A percentile compares a stretch with the other conserved stretches of the same genome.
Evolutionary conservation across 2,888 invertebrate genomes (phyloP).

Genomic region (Apoderus coryli): DNA sequence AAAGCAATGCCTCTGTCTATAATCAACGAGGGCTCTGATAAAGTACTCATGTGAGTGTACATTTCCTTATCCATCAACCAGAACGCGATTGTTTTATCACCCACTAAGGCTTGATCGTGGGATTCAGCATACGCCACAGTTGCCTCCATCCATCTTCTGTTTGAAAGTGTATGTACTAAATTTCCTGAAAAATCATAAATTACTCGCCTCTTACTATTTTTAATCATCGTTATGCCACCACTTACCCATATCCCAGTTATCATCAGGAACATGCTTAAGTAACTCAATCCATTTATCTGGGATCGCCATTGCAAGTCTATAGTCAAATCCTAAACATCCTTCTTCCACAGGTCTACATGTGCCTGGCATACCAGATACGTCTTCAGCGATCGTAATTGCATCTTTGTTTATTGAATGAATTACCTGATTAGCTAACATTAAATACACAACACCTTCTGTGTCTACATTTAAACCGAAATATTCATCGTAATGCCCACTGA

Average conservation of each 20-base stretch:
- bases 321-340: constrained; percentile 82
- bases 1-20: constrained; percentile 89
- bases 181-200: constrained; percentile 29
- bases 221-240: neutral
- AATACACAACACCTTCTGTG: constrained; percentile 86
- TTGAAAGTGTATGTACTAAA: constrained; percentile 83
- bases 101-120: constrained; percentile 95
- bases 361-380: constrained; percentile 98
- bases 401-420: constrained; percentile 65
- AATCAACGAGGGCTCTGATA: constrained; percentile 52
- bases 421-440: constrained; percentile 88
- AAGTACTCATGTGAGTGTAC: constrained; percentile 87
- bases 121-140: constrained; percentile 97
- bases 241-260: constrained; percentile 79
- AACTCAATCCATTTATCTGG: constrained; percentile 98
- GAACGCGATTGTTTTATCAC: constrained; percentile 98
- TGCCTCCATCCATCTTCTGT: constrained; percentile 90
- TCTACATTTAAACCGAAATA: constrained; percentile 95
- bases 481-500: constrained; percentile 89
- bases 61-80: constrained; percentile 99
- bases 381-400: constrained; percentile 92
- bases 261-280: constrained; percentile 69
- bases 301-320: constrained; percentile 91
- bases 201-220: neutral
- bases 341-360: constrained; percentile 85